phyloP scores from a whole-genome alignment of 2,797 vertebrate genomes.

The Pogonophryne albipinna region DNA sequence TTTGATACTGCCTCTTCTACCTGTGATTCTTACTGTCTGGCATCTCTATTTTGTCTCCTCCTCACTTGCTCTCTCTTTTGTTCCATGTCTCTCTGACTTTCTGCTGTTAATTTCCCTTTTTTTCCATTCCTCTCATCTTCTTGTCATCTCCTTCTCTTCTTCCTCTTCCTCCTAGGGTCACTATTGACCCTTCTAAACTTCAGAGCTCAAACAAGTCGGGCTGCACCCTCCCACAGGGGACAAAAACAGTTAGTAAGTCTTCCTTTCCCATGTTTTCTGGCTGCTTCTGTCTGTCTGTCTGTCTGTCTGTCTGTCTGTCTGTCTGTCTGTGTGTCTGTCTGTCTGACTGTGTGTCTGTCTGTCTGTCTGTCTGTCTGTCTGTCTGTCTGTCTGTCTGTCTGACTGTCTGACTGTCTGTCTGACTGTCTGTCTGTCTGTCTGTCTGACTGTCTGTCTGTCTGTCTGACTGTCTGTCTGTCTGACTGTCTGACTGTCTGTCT shows the following conservation, averaged over 20 bases:
- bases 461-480: background rate
- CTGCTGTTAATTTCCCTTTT: conserved; percentile 58
- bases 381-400: too few species aligned
- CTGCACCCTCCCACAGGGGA: conserved; percentile 94
- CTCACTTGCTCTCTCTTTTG: conserved; percentile 43
- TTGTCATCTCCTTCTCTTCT: conserved; percentile 73
- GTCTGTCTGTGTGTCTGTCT: conserved; percentile 28
- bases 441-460: too few species aligned
- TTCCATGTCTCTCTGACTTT: conserved; percentile 61
- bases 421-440: too few species aligned
- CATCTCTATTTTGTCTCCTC: conserved; percentile 36
- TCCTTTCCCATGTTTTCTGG: conserved; percentile 83
- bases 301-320: conserved; percentile 31
- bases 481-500: too few species aligned
- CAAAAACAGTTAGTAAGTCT: conserved; percentile 98
- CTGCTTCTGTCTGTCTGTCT: conserved; percentile 66
- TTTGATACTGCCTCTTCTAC: conserved; percentile 50
- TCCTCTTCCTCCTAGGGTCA: conserved; percentile 90
- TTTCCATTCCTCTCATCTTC: conserved; percentile 69
- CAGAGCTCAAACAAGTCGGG: conserved; percentile 97
- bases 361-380: too few species aligned
- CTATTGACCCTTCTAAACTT: conserved; percentile 98
- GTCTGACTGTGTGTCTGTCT: too few species aligned
- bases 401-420: too few species aligned
- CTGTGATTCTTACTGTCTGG: conserved; percentile 55